phyloP scores from a whole-genome alignment of 2,797 vertebrate genomes.

The Malacoraja senta region DNA sequence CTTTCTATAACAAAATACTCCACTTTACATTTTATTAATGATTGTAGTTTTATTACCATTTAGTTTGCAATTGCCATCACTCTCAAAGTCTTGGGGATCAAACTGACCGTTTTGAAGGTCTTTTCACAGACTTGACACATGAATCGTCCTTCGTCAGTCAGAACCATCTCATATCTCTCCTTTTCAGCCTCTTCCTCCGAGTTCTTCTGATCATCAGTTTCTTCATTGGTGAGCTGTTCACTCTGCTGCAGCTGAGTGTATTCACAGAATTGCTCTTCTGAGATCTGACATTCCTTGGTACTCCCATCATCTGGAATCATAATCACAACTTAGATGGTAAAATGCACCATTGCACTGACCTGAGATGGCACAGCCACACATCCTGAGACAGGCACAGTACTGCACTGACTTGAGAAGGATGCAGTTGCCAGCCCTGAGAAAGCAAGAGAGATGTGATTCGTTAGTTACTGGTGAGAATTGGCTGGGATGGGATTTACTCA shows the following conservation, averaged over 20 bases:
- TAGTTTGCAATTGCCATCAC: background rate
- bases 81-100: background rate
- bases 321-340: background rate
- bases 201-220: slow-evolving; percentile 46
- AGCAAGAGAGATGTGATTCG: background rate
- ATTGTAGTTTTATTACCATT: background rate
- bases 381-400: background rate
- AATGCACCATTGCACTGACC: background rate
- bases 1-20: no score
- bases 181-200: slow-evolving; percentile 52
- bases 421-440: background rate
- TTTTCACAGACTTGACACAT: slow-evolving; percentile 83
- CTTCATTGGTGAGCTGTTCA: slow-evolving; percentile 47
- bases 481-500: no score
- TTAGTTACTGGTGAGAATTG: background rate
- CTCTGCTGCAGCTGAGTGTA: slow-evolving; percentile 39
- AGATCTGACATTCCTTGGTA: slow-evolving; percentile 49
- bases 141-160: slow-evolving; percentile 78
- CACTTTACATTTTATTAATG: background rate
- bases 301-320: slow-evolving; percentile 14
- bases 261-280: slow-evolving; percentile 50
- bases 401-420: background rate
- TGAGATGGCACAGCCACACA: background rate
- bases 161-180: slow-evolving; percentile 63
- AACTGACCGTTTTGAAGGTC: slow-evolving; percentile 87